Evolutionary conservation across 1,140 invertebrate species (phyloP).

Genomic region (Anagrus nilaparvatae): DNA sequence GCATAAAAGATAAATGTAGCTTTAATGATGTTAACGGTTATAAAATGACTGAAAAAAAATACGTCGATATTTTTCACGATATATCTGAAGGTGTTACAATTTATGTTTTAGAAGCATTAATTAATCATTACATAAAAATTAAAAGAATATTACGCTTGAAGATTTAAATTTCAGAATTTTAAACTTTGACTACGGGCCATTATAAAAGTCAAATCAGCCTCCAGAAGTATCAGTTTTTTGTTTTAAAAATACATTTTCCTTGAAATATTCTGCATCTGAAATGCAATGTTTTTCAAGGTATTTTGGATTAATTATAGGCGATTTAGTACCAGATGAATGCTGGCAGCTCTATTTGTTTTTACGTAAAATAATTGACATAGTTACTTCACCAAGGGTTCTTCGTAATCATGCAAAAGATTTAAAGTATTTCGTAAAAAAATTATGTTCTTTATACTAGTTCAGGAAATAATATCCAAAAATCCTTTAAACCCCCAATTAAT

Average conservation of each 20-base stretch:
- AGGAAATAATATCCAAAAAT: too few relatives aligned
- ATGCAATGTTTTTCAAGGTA: background rate
- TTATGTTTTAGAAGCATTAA: background rate
- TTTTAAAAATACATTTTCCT: slow-evolving; percentile 6
- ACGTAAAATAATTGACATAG: background rate
- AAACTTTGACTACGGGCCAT: background rate
- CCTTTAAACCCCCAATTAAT: too few relatives aligned
- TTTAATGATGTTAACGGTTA: background rate
- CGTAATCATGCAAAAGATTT: background rate
- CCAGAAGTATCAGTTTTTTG: slow-evolving; percentile 5
- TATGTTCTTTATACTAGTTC: background rate
- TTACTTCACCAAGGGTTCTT: background rate
- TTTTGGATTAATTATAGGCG: slow-evolving; percentile 1
- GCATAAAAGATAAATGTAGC: background rate
- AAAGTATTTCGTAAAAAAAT: background rate
- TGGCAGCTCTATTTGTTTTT: background rate
- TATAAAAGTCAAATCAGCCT: slow-evolving; percentile 12
- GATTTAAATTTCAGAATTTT: background rate
- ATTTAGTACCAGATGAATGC: slow-evolving; percentile 1
- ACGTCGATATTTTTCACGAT: background rate
- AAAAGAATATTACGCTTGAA: background rate
- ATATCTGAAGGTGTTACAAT: background rate
- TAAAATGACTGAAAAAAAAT: background rate
- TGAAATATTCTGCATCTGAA: background rate
- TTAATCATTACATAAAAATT: background rate